Percentiles rank a stretch among this genome's conserved stretches.
Conservation (phyloP, 2,888 invertebrate species). For the Omphaloscelis lunosa region DNA sequence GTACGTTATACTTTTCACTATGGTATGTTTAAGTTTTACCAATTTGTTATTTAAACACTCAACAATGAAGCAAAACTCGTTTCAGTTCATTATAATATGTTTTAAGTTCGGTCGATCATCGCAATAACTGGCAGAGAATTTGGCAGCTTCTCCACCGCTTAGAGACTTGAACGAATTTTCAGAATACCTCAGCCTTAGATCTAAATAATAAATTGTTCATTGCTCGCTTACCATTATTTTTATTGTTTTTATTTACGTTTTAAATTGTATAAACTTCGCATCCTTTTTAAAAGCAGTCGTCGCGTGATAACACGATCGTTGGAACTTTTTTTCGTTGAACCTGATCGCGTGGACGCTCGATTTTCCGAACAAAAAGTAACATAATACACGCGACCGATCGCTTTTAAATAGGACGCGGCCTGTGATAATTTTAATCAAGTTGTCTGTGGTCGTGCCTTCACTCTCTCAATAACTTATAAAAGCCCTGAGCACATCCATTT, state of each 20-base stretch:
- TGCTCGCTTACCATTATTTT: background rate
- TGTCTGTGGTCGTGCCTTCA: background rate
- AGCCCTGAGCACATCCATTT: background rate
- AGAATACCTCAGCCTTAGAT: background rate
- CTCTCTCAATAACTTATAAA: background rate
- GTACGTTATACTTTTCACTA: conserved; percentile 89
- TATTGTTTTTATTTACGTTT: background rate
- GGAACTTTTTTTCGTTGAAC: no score
- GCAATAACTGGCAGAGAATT: background rate
- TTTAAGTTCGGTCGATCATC: background rate
- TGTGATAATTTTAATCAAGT: background rate
- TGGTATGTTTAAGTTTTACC: background rate
- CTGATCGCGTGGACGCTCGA: no score
- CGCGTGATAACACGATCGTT: no score
- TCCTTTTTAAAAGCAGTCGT: no score
- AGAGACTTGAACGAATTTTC: background rate
- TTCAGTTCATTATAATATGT: no score
- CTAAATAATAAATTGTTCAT: background rate
- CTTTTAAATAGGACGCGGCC: no score
- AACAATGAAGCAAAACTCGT: background rate
- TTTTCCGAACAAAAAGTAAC: no score
- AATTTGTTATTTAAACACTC: background rate
- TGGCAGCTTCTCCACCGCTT: background rate
- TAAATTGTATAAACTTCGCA: background rate
- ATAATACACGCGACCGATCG: no score